A percentile compares a stretch with the other conserved stretches of the same genome.
phyloP scores from a whole-genome alignment of 2,888 invertebrate genomes.

The Oscheius sp. region DNA sequence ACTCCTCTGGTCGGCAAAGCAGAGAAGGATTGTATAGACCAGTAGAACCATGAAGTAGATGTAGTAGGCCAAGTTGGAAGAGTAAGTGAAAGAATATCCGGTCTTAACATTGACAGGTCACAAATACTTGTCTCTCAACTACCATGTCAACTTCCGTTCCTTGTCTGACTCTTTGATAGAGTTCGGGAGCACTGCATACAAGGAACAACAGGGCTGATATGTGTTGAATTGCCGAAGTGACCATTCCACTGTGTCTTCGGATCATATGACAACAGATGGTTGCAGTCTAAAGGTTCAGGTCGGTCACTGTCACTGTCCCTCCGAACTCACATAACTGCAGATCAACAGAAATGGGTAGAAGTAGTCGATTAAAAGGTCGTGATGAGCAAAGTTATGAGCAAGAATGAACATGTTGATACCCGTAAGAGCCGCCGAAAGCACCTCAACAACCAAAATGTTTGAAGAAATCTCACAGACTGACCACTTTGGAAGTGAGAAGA shows the following conservation, averaged over 20 bases:
- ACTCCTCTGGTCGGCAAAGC: constrained; percentile 64
- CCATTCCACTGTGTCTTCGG: constrained; percentile 87
- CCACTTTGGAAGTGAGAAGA: constrained; percentile 47
- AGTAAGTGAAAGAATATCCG: not conserved
- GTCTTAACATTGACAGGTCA: not conserved
- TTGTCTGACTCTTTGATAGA: constrained; percentile 62
- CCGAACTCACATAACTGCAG: constrained; percentile 54
- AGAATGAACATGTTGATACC: constrained; percentile 43
- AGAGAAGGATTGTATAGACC: constrained; percentile 54
- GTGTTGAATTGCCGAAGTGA: constrained; percentile 90
- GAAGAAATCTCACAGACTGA: not conserved
- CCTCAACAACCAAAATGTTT: not conserved
- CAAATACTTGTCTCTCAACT: not conserved
- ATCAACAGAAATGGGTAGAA: constrained; percentile 62
- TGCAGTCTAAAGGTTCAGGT: constrained; percentile 46
- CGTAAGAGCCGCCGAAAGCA: constrained; percentile 28
- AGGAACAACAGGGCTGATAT: constrained; percentile 87
- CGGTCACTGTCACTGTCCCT: not conserved
- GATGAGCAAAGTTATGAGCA: constrained; percentile 39
- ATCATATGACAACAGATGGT: constrained; percentile 79
- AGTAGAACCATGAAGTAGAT: constrained; percentile 57
- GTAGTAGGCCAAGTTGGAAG: constrained; percentile 27
- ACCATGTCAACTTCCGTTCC: constrained; percentile 23
- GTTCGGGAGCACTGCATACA: constrained; percentile 79
- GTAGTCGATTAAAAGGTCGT: constrained; percentile 50